A percentile compares a stretch with the other conserved stretches of the same genome.
Evolutionary conservation across 2,888 invertebrate species (phyloP).

Genomic region (Brenthis daphne): DNA sequence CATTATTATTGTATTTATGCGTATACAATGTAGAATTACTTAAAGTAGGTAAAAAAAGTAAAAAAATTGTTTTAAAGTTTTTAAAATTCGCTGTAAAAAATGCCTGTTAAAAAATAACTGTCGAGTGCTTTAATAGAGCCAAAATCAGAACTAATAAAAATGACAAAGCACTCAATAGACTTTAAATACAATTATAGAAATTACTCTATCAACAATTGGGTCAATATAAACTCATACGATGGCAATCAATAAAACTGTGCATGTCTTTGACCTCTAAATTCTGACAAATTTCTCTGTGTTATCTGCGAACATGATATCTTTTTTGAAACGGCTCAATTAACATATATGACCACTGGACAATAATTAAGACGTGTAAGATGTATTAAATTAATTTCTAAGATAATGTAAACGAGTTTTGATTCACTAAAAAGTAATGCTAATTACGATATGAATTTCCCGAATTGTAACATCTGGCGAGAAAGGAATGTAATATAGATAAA

Average conservation of each 20-base stretch:
- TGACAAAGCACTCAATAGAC: slow-evolving; percentile 23
- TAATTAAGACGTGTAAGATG: not conserved
- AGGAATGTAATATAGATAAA: not conserved
- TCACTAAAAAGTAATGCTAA: not conserved
- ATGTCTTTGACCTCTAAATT: slow-evolving; percentile 53
- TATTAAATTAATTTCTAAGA: not conserved
- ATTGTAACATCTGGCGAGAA: not conserved
- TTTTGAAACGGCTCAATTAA: slow-evolving; percentile 11
- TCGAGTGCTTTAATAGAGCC: not conserved
- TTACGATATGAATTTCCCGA: not conserved
- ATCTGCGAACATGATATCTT: slow-evolving; percentile 9
- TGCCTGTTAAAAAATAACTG: too few species aligned
- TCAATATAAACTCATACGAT: slow-evolving; percentile 48
- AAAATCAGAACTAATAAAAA: slow-evolving; percentile 22
- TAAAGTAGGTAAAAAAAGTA: too few species aligned
- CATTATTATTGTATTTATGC: too few species aligned
- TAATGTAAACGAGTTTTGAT: slow-evolving; percentile 1
- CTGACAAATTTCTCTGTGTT: slow-evolving; percentile 27
- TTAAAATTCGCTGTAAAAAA: too few species aligned
- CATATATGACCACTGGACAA: not conserved
- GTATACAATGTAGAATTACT: too few species aligned
- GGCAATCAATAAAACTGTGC: slow-evolving; percentile 58
- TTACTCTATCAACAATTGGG: slow-evolving; percentile 45
- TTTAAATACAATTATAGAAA: slow-evolving; percentile 42
- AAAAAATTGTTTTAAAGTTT: too few species aligned